phyloP scores from a whole-genome alignment of 2,113 vertebrate species.

The Motacilla tschutschensis region DNA sequence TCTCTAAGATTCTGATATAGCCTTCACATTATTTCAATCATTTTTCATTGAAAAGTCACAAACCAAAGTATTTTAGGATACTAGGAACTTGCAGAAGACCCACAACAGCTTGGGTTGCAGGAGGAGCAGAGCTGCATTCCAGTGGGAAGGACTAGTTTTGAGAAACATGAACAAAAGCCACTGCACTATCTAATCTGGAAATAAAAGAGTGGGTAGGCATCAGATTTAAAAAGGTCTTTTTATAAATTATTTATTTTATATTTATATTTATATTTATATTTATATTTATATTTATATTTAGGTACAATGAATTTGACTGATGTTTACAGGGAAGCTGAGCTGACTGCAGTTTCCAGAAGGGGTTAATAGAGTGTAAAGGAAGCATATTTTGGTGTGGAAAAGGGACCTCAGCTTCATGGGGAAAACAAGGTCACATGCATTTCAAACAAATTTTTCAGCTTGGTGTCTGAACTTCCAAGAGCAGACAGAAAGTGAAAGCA shows the following conservation, averaged over 20 bases:
- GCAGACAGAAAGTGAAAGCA: not conserved
- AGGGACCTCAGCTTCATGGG: not conserved
- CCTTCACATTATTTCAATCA: not conserved
- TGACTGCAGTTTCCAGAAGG: not conserved
- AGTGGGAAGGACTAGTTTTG: not conserved
- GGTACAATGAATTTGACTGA: not conserved
- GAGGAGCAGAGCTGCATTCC: not conserved
- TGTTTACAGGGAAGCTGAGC: not conserved
- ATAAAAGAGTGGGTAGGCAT: not conserved
- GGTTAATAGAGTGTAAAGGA: not conserved
- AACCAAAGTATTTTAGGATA: not conserved
- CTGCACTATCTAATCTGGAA: not conserved
- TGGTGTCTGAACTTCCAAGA: not conserved
- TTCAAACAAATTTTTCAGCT: not conserved
- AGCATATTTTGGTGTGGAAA: not conserved
- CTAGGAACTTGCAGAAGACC: not conserved
- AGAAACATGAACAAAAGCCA: not conserved
- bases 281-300: not conserved
- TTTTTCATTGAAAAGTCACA: not conserved
- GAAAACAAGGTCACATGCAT: not conserved
- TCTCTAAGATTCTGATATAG: not conserved
- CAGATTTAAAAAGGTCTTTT: rapidly evolving
- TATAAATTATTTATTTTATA: not conserved
- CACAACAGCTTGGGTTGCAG: not conserved
- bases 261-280: not conserved